Evolutionary conservation across 2,888 invertebrate genomes (phyloP).

Genomic region (Lacanobia oleracea): DNA sequence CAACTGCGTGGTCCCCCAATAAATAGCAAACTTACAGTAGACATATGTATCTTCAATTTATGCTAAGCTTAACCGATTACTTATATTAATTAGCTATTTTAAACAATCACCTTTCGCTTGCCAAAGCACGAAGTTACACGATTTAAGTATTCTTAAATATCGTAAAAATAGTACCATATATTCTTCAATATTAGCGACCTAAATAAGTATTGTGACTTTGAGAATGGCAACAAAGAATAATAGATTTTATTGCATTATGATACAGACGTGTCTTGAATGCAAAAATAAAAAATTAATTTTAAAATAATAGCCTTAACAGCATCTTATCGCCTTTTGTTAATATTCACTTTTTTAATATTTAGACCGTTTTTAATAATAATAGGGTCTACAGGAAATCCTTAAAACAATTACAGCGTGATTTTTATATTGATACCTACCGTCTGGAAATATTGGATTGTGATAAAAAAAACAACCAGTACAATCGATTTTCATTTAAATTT

Average conservation of each 20-base stretch:
- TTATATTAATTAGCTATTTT: conserved; percentile 6
- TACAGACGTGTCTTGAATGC: conserved; percentile 9
- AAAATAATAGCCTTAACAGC: background rate
- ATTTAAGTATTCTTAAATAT: conserved; percentile 41
- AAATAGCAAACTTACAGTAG: conserved; percentile 35
- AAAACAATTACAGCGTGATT: background rate
- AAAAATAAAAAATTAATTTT: background rate
- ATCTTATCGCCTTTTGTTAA: conserved; percentile 11
- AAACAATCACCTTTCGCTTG: conserved; percentile 29
- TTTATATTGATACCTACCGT: background rate
- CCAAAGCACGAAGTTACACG: conserved; percentile 28
- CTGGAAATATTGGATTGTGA: too few relatives aligned
- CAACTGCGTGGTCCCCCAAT: conserved; percentile 55
- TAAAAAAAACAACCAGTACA: background rate
- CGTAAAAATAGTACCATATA: conserved; percentile 49
- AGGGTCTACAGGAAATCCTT: background rate
- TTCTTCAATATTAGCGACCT: conserved; percentile 40
- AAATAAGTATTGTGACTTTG: conserved; percentile 41
- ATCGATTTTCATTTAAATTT: background rate
- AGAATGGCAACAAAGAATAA: conserved; percentile 49
- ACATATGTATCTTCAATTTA: conserved; percentile 23
- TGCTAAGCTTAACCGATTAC: conserved; percentile 14
- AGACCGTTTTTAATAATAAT: background rate
- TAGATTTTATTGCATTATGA: conserved; percentile 16
- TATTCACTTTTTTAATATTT: background rate